Percentiles rank a stretch among this genome's conserved stretches.
These are phyloP conservation scores for Ictalurus furcatus DNA, from an alignment of 2,113 vertebrate species.

Conservation along the genomic window DNA sequence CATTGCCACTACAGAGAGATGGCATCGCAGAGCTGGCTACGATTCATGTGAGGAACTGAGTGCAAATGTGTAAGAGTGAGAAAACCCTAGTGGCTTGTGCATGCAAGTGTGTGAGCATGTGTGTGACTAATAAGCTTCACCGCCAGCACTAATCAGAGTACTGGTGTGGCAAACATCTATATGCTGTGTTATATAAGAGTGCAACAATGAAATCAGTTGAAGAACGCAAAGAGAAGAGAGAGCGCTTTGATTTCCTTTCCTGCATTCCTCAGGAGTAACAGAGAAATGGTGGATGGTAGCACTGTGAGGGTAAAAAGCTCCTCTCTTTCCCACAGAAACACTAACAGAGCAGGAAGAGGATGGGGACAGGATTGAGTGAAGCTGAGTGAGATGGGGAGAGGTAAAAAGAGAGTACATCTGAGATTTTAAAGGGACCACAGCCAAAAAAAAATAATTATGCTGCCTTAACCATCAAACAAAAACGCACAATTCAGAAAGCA, in stretches of 20 bases:
- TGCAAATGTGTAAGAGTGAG: slow-evolving; percentile 23
- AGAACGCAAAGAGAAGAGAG: slow-evolving; percentile 24
- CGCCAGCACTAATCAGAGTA: slow-evolving; percentile 43
- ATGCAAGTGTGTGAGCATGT: slow-evolving; percentile 30
- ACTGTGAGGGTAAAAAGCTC: slow-evolving; percentile 19
- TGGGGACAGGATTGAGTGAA: slow-evolving; percentile 13
- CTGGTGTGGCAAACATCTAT: slow-evolving; percentile 41
- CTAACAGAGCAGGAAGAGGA: slow-evolving; percentile 35
- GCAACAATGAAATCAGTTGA: slow-evolving; percentile 37
- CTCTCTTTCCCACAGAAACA: slow-evolving; percentile 37
- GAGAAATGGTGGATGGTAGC: slow-evolving; percentile 21
- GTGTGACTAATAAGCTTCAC: slow-evolving; percentile 37
- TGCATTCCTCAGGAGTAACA: slow-evolving; percentile 7
- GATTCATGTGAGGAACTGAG: slow-evolving; percentile 40
- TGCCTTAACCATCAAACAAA: not conserved
- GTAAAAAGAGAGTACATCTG: slow-evolving; percentile 16
- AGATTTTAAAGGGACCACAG: slow-evolving; percentile 42
- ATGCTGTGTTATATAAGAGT: slow-evolving; percentile 43
- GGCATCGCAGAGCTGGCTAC: slow-evolving; percentile 52
- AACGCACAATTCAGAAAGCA: not conserved
- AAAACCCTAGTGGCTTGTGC: slow-evolving; percentile 28
- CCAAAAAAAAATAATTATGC: slow-evolving; percentile 13
- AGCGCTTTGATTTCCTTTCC: not conserved
- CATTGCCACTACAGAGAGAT: slow-evolving; percentile 63
- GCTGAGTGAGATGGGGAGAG: slow-evolving; percentile 4